Evolutionary conservation across 92 coral and sea anemone species (phyloP).

Genomic region (Pocillopora grandis): DNA sequence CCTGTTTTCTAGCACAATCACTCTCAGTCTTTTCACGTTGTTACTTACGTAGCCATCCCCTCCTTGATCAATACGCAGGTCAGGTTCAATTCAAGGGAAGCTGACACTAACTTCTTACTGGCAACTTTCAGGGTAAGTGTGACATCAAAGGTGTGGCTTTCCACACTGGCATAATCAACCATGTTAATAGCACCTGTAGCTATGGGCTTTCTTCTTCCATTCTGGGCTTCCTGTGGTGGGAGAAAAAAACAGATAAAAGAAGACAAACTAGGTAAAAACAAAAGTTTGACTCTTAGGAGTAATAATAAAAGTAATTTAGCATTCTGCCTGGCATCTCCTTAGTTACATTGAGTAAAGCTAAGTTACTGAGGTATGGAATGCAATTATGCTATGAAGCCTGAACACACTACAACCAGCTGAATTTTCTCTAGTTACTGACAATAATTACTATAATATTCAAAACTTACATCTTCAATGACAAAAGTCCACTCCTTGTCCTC

Average conservation of each 20-base stretch:
- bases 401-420: no score
- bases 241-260: neutral
- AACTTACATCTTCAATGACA: constrained; percentile 95
- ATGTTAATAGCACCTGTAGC: constrained; percentile 92
- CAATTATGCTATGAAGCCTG: no score
- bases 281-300: no score
- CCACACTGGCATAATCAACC: constrained; percentile 93
- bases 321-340: no score
- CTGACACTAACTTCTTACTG: constrained; percentile 87
- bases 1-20: no score
- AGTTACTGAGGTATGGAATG: no score
- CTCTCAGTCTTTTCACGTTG: no score
- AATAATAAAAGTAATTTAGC: no score
- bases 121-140: constrained; percentile 81
- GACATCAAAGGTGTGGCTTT: constrained; percentile 66
- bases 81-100: constrained; percentile 80
- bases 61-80: constrained; percentile 91
- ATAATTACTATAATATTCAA: neutral
- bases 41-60: constrained; percentile 98
- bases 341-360: no score
- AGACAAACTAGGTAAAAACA: no score
- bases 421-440: no score
- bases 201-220: constrained; percentile 92
- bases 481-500: constrained; percentile 98
- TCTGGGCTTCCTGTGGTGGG: constrained; percentile 57